phyloP scores from a whole-genome alignment of 2,113 vertebrate genomes.

The Tetrao urogallus region DNA sequence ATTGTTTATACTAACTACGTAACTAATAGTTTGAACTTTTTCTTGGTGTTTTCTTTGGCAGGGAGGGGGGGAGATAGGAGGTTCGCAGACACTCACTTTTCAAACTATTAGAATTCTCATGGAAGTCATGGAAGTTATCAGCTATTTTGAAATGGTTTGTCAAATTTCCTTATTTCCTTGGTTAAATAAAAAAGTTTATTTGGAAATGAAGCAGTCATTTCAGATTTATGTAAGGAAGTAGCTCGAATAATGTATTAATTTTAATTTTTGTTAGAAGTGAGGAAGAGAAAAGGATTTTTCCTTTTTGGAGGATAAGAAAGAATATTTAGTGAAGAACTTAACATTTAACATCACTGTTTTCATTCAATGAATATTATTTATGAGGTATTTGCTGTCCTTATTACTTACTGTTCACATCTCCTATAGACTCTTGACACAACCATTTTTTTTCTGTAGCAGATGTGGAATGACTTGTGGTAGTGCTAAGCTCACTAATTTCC shows the following conservation, averaged over 20 bases:
- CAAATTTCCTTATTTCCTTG: neutral
- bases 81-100: neutral
- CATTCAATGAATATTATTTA: neutral
- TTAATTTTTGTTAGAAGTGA: neutral
- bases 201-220: neutral
- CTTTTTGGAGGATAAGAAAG: neutral
- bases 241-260: neutral
- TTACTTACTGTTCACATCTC: neutral
- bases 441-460: neutral
- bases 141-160: neutral
- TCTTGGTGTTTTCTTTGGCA: fast-evolving
- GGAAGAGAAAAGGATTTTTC: neutral
- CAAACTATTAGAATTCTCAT: neutral
- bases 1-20: constrained; percentile 61
- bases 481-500: neutral
- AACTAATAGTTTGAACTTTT: neutral
- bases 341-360: neutral
- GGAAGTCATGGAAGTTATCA: neutral
- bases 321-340: neutral
- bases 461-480: neutral
- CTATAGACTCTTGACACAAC: neutral
- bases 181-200: neutral
- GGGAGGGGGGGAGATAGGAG: fast-evolving
- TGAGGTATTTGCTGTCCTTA: neutral
- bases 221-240: neutral